These are phyloP conservation scores for Drosophila ananassae DNA, from an alignment of 1,140 invertebrate species.

Conservation along the genomic window DNA sequence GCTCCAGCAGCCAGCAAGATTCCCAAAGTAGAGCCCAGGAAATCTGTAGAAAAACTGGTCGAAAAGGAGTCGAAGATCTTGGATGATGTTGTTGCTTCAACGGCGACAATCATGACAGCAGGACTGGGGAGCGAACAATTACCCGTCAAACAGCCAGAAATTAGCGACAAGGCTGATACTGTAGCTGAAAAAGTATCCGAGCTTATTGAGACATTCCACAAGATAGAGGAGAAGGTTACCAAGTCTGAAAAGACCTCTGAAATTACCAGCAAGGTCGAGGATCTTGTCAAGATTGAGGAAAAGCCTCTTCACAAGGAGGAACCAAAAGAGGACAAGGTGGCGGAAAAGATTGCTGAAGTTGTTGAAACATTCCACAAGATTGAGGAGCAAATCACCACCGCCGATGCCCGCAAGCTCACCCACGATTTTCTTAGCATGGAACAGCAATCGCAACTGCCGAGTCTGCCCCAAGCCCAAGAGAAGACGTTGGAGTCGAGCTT, in stretches of 20 bases:
- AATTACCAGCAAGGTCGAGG: slow-evolving; percentile 35
- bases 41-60: slow-evolving; percentile 51
- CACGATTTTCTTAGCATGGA: slow-evolving; percentile 76
- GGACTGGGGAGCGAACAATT: slow-evolving; percentile 44
- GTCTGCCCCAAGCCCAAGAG: slow-evolving; percentile 25
- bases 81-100: slow-evolving; percentile 61
- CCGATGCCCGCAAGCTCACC: slow-evolving; percentile 60
- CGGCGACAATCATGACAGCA: slow-evolving; percentile 63
- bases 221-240: slow-evolving; percentile 59
- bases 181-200: slow-evolving; percentile 60
- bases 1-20: slow-evolving; percentile 65
- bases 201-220: slow-evolving; percentile 66
- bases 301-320: not conserved
- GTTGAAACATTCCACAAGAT: slow-evolving; percentile 70
- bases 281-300: slow-evolving; percentile 3
- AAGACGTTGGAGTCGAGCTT: slow-evolving; percentile 45
- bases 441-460: slow-evolving; percentile 66
- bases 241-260: slow-evolving; percentile 54
- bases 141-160: slow-evolving; percentile 32
- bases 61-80: slow-evolving; percentile 54
- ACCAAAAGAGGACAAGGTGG: slow-evolving; percentile 51
- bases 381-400: slow-evolving; percentile 55
- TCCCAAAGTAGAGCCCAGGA: slow-evolving; percentile 70
- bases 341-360: slow-evolving; percentile 52
- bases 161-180: slow-evolving; percentile 58